phyloP scores from a whole-genome alignment of 2,888 invertebrate genomes.

The Sussaba pulchella region DNA sequence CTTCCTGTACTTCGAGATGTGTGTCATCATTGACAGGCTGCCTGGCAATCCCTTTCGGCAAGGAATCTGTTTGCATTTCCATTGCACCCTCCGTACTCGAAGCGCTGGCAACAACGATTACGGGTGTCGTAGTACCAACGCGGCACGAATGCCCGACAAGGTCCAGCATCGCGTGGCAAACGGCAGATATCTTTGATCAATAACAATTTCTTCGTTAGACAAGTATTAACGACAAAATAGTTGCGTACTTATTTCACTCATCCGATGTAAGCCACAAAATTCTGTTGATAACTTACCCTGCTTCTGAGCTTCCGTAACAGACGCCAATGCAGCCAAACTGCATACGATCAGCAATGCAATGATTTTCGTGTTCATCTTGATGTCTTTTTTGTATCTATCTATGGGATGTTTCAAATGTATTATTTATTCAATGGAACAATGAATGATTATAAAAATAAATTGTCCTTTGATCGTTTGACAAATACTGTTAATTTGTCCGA shows the following conservation, averaged over 20 bases:
- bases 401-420: not conserved
- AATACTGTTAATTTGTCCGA: too few species aligned
- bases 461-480: not conserved
- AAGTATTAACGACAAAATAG: not conserved
- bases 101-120: constrained; percentile 35
- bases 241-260: not conserved
- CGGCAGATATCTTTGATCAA: not conserved
- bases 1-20: too few species aligned
- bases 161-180: not conserved
- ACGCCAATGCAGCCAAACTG: not conserved
- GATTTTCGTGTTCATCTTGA: constrained; percentile 12
- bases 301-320: not conserved
- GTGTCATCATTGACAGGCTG: too few species aligned
- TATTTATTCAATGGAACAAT: too few species aligned
- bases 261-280: not conserved
- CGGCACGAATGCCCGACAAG: not conserved
- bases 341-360: not conserved
- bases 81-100: constrained; percentile 62
- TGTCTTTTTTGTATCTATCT: not conserved
- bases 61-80: constrained; percentile 60
- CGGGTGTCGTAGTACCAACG: constrained; percentile 44
- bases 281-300: not conserved
- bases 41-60: too few species aligned
- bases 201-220: not conserved
- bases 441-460: too few species aligned